A percentile compares a stretch with the other conserved stretches of the same genome.
Conservation (phyloP, 2,888 invertebrate species). For the Fragum whitleyi region DNA sequence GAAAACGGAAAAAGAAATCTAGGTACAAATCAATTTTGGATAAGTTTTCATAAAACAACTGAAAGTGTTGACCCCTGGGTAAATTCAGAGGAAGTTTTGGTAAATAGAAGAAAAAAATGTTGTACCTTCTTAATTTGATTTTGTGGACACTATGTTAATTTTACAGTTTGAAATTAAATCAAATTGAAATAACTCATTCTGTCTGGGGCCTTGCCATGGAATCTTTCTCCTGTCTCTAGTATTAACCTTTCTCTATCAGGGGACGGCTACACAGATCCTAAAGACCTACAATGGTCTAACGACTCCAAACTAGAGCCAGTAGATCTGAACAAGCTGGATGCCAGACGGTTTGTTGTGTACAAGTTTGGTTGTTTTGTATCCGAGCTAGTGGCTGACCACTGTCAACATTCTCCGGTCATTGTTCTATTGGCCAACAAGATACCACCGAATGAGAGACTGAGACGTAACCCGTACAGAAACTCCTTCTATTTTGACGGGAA, state of each 20-base stretch:
- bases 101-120: too few species aligned
- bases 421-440: conserved; percentile 83
- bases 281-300: conserved; percentile 80
- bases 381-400: conserved; percentile 79
- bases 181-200: too few species aligned
- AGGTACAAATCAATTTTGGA: too few species aligned
- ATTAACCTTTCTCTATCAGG: conserved; percentile 51
- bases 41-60: too few species aligned
- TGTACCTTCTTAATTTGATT: too few species aligned
- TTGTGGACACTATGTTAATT: too few species aligned
- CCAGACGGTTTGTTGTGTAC: conserved; percentile 82
- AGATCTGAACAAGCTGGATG: conserved; percentile 81
- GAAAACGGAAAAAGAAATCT: too few species aligned
- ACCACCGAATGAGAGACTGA: conserved; percentile 79
- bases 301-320: conserved; percentile 81
- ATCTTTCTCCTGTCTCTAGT: too few species aligned
- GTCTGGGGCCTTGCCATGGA: too few species aligned
- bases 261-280: conserved; percentile 78
- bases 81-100: too few species aligned
- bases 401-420: conserved; percentile 80
- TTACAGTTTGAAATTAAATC: too few species aligned
- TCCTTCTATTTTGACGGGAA: conserved; percentile 83
- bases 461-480: conserved; percentile 82
- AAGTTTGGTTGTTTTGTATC: conserved; percentile 83
- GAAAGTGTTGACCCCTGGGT: too few species aligned